A percentile compares a stretch with the other conserved stretches of the same genome.
Conservation (phyloP, 2,888 invertebrate species). For the Diaperis boleti region DNA sequence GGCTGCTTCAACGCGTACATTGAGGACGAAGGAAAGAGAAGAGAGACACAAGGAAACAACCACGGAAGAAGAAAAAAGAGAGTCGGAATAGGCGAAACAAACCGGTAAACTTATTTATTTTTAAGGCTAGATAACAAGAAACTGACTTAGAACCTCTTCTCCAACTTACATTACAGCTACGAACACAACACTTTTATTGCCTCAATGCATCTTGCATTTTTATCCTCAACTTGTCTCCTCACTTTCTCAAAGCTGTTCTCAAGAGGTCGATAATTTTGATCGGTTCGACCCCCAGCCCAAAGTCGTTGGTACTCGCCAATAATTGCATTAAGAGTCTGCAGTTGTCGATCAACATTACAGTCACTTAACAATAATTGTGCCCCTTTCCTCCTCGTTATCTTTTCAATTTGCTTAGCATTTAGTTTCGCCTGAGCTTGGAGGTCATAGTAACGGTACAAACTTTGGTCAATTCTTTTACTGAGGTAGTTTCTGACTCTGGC, state of each 20-base stretch:
- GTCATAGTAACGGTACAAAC: constrained; percentile 2
- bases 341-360: not conserved
- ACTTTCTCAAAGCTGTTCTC: not conserved
- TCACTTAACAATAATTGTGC: too few relatives aligned
- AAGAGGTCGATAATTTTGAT: not conserved
- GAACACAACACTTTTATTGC: not conserved
- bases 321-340: not conserved
- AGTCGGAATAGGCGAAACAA: too few relatives aligned
- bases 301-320: constrained; percentile 7
- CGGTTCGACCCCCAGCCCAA: not conserved
- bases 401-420: not conserved
- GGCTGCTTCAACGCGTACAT: too few relatives aligned
- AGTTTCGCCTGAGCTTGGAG: constrained; percentile 12
- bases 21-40: too few relatives aligned
- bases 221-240: not conserved
- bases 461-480: constrained; percentile 11
- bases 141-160: too few relatives aligned
- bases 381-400: too few relatives aligned
- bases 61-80: too few relatives aligned
- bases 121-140: too few relatives aligned
- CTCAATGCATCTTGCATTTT: not conserved
- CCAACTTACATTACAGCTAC: too few relatives aligned
- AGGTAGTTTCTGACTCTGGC: constrained; percentile 2
- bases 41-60: too few relatives aligned
- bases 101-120: too few relatives aligned